Base-by-base conservation (phyloP, 2,797 vertebrate species). In the Crocidura indochinensis region DNA sequence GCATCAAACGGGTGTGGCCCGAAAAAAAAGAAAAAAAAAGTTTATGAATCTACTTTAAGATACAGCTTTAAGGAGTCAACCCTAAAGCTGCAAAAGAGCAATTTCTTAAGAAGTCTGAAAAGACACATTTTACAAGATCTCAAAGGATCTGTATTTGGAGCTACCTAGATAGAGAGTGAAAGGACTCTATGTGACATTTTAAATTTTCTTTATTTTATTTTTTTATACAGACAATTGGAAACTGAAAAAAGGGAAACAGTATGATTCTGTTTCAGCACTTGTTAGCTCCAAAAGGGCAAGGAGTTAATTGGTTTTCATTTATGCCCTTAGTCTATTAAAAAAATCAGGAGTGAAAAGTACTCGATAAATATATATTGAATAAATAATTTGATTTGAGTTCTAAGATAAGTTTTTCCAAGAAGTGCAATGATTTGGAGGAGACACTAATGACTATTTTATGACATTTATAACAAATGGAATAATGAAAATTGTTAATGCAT, bases 341-440 rank as follows among this genome's bases (percentile, higher is more conserved):
- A 46, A 31, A 82, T n/a, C 10, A 73, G 31, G 38, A 69, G 68
- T 87, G 84, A 7, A 82, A 64, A 31, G 26, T 93, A 74, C 31
- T 78, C 71, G 87, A 88, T 88, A 95, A 93, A 84, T 79, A 87
- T n/a, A 89, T 84, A 91, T 78, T 82, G 67, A 87, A 69, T 87
- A 92, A 89, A 80, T 88, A 94, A 72, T 79, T 68, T 94, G 56
- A 87, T 92, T 81, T 91, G 69, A 93, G 8, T 84, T 95, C 72
- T 92, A 82, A 93, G 87, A 76, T 87, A n/a, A 91, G 74, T 81
- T 86, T 84, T 88, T 14, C 75, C 51, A 60, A 76, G 62, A 93
- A 78, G 38, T 88, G 15, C 86, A 95, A 90, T 84, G 67, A 94
- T 87, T 87, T 87, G 38, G 27, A 77, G 49, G 72, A 10, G 47